Percentiles rank a stretch among this genome's conserved stretches.
Evolutionary conservation across 1,140 invertebrate genomes (phyloP).

Genomic region (Drosophila sucinea): DNA sequence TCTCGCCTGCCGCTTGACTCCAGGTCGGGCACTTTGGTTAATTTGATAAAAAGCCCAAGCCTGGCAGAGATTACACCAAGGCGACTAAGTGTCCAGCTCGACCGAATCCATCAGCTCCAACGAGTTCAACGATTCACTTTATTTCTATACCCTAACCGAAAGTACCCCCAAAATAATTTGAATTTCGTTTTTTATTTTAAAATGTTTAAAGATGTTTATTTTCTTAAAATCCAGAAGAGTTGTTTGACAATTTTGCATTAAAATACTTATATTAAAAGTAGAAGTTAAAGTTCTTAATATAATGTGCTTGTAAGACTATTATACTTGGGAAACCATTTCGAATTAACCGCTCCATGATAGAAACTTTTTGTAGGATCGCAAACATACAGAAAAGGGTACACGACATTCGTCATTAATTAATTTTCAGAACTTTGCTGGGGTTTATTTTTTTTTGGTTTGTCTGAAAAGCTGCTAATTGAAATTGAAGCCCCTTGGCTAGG

Average conservation of each 20-base stretch:
- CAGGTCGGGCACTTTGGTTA: conserved; percentile 72
- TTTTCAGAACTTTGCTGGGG: not conserved
- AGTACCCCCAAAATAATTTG: no score
- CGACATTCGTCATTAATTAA: not conserved
- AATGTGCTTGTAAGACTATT: no score
- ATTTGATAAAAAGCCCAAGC: conserved; percentile 81
- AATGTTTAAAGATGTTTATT: no score
- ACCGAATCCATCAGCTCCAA: conserved; percentile 21
- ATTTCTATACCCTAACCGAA: not conserved
- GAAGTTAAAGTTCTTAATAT: no score
- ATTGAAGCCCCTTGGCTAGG: conserved; percentile 47
- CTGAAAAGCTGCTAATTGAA: conserved; percentile 51
- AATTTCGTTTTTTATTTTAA: no score
- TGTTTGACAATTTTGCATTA: no score
- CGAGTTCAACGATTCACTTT: not conserved
- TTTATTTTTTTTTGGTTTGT: conserved; percentile 16
- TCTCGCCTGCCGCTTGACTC: conserved; percentile 29
- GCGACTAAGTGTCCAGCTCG: conserved; percentile 49
- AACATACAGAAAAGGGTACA: not conserved
- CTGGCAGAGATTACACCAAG: conserved; percentile 70
- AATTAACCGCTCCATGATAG: no score
- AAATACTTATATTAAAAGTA: no score
- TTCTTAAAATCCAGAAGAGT: no score
- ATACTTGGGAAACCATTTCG: no score
- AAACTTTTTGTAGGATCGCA: no score